Conservation (phyloP, 2,888 invertebrate genomes). For the Parnassius mnemosyne region DNA sequence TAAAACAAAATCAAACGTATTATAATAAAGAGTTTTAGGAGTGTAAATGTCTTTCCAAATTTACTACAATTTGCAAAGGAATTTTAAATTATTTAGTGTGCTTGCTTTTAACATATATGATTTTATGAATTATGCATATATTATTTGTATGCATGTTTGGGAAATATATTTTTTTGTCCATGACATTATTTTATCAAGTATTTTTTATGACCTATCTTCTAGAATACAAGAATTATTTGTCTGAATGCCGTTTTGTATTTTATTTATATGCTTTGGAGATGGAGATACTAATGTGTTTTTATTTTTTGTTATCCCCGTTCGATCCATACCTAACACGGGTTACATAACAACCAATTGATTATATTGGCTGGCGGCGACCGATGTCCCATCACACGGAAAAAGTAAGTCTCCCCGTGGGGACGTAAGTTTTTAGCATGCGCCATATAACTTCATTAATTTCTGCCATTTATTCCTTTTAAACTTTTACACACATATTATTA, state of each 20-base stretch:
- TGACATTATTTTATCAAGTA: not conserved
- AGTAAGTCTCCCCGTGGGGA: slow-evolving; percentile 63
- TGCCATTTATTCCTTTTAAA: slow-evolving; percentile 4
- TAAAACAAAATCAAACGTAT: too few relatives aligned
- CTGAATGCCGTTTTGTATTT: slow-evolving; percentile 21
- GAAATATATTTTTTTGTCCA: not conserved
- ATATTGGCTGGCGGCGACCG: slow-evolving; percentile 60
- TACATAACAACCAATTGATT: slow-evolving; percentile 61
- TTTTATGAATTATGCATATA: not conserved
- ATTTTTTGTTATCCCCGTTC: slow-evolving; percentile 64
- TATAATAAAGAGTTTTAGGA: too few relatives aligned
- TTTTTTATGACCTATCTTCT: not conserved
- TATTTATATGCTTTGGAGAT: slow-evolving; percentile 37
- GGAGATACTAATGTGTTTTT: slow-evolving; percentile 77
- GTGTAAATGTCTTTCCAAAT: too few relatives aligned
- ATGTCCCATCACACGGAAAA: slow-evolving; percentile 56
- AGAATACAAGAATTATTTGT: not conserved
- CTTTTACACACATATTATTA: not conserved
- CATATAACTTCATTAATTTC: slow-evolving; percentile 33
- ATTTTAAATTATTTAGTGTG: not conserved
- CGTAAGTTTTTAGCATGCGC: slow-evolving; percentile 56
- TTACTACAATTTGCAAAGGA: too few relatives aligned
- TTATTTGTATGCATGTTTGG: not conserved
- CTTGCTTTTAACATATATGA: not conserved
- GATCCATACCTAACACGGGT: slow-evolving; percentile 73